A percentile compares a stretch with the other conserved stretches of the same genome.
These are phyloP conservation scores for Zootoca vivipara DNA, from an alignment of 2,113 vertebrate species.

Conservation along the genomic window DNA sequence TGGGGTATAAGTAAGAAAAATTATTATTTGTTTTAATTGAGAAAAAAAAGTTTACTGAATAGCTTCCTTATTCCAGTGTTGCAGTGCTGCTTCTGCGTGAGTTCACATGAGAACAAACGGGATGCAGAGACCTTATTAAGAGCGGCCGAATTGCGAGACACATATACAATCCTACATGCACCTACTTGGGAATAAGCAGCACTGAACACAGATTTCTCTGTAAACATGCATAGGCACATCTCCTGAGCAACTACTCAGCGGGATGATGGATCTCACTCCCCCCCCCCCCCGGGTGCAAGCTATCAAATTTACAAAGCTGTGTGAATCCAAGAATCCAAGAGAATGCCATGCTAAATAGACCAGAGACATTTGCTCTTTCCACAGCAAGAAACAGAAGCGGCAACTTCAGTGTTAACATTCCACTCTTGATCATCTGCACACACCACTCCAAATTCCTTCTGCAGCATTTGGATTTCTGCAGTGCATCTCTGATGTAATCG, in stretches of 20 bases:
- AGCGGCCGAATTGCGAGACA: not conserved
- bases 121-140: not conserved
- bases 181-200: not conserved
- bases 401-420: slow-evolving; percentile 60
- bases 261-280: not conserved
- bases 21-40: not conserved
- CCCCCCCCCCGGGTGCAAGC: slow-evolving; percentile 6
- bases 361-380: slow-evolving; percentile 37
- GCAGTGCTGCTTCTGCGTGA: not conserved
- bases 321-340: slow-evolving; percentile 29
- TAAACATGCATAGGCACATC: not conserved
- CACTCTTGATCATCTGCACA: slow-evolving; percentile 40
- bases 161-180: not conserved
- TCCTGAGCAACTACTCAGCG: slow-evolving; percentile 23
- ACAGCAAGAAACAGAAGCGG: slow-evolving; percentile 40
- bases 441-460: slow-evolving; percentile 56
- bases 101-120: not conserved
- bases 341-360: slow-evolving; percentile 36
- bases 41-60: not conserved
- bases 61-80: not conserved
- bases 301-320: slow-evolving; percentile 41
- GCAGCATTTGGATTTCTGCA: slow-evolving; percentile 75
- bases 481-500: slow-evolving; percentile 76
- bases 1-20: too few relatives aligned
- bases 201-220: not conserved